Percentiles rank a stretch among this genome's conserved stretches.
Conservation (phyloP, 2,797 vertebrate species). For the Sebastes alutus region DNA sequence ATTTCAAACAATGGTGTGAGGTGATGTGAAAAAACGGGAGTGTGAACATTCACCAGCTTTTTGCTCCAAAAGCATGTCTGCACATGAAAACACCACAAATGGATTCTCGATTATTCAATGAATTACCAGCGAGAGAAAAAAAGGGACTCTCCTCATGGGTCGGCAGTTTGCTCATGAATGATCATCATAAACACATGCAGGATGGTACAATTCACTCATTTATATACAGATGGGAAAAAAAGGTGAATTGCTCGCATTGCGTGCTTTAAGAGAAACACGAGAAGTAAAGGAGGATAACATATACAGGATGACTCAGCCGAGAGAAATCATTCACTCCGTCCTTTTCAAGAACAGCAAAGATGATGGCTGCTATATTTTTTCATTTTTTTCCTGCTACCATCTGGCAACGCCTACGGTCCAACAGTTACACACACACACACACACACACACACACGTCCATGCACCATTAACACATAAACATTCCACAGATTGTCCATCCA, state of each 20-base stretch:
- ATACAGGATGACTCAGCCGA: constrained; percentile 44
- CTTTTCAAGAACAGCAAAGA: constrained; percentile 40
- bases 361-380: constrained; percentile 47
- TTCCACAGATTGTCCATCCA: constrained; percentile 42
- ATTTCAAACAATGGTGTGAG: constrained; percentile 24
- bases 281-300: constrained; percentile 16
- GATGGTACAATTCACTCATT: neutral
- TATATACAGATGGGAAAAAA: neutral
- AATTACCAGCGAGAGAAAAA: neutral
- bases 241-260: neutral
- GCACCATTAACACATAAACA: constrained; percentile 32
- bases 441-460: neutral
- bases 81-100: constrained; percentile 19
- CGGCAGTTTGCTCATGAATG: constrained; percentile 14
- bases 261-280: constrained; percentile 21
- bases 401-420: constrained; percentile 66
- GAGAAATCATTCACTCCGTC: constrained; percentile 45
- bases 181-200: constrained; percentile 15
- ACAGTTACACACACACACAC: constrained; percentile 35
- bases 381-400: constrained; percentile 62
- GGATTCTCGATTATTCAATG: neutral
- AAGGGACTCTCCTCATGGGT: neutral
- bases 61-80: constrained; percentile 5
- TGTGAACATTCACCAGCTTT: constrained; percentile 16
- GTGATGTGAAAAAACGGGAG: constrained; percentile 18